Evolutionary conservation across 2,797 vertebrate species (phyloP).

Genomic region (Sebastes alutus): DNA sequence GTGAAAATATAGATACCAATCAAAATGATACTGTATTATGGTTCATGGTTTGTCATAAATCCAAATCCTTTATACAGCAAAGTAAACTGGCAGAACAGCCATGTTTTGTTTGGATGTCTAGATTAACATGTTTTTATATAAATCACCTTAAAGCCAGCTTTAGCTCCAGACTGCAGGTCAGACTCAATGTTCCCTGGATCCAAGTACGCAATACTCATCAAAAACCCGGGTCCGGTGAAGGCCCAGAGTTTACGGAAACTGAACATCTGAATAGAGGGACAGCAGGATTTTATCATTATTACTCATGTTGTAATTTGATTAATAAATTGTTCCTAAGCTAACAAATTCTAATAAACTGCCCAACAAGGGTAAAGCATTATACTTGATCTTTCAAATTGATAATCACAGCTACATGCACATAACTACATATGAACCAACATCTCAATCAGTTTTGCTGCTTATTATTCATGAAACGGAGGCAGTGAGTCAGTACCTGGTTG

Average conservation of each 20-base stretch:
- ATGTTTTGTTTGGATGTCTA: conserved; percentile 85
- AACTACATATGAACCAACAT: neutral
- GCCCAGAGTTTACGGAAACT: conserved; percentile 98
- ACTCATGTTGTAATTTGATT: neutral
- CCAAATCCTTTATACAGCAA: neutral
- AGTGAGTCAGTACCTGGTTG: conserved; percentile 67
- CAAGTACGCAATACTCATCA: conserved; percentile 96
- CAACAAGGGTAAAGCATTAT: neutral
- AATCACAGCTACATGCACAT: neutral
- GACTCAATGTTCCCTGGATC: conserved; percentile 96
- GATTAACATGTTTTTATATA: conserved; percentile 12
- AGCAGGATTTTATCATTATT: neutral
- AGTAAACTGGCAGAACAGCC: conserved; percentile 13
- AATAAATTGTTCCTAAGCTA: no score
- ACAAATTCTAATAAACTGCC: neutral
- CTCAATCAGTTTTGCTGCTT: neutral
- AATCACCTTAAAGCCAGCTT: conserved; percentile 91
- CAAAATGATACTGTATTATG: neutral
- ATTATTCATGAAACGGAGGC: neutral
- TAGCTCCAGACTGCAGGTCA: conserved; percentile 91
- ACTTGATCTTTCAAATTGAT: neutral
- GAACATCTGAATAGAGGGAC: conserved; percentile 76
- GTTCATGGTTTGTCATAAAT: neutral
- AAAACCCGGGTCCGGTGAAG: conserved; percentile 94
- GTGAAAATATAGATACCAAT: neutral